Evolutionary conservation across 1,140 invertebrate genomes (phyloP), one percentile per base, ranked within the genome.

Genomic region (Mya arenaria): DNA sequence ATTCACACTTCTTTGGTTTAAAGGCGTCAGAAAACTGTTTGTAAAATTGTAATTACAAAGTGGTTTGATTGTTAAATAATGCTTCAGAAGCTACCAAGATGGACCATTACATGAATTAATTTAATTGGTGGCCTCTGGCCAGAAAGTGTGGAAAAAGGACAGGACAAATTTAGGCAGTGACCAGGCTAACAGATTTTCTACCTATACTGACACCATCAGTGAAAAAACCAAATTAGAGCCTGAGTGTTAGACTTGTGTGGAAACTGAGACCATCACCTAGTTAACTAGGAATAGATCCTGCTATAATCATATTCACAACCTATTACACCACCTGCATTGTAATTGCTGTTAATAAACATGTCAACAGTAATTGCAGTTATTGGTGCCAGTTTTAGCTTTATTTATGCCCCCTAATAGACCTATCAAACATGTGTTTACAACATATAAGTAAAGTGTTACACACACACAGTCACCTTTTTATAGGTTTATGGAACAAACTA

Each of bases 401-500:
- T 52, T 52, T 52, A 52, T 8, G 48, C 4, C 48, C 41, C 48
- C 48, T 52, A 52, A 52, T n/a, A n/a, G n/a, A n/a, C n/a, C n/a
- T n/a, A n/a, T n/a, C n/a, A n/a, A n/a, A n/a, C n/a, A n/a, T n/a
- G n/a, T n/a, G n/a, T n/a, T n/a, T n/a, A n/a, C n/a, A n/a, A n/a
- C n/a, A n/a, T n/a, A n/a, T n/a, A n/a, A n/a, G n/a, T n/a, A n/a
- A n/a, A n/a, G n/a, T n/a, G n/a, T n/a, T n/a, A n/a, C n/a, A n/a
- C n/a, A n/a, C n/a, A n/a, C n/a, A n/a, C n/a, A n/a, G n/a, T n/a
- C n/a, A n/a, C 32, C 19, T 3, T 63, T 63, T 63, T 68, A 68
- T 68, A 44, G 65, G 48, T 68, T 68, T 68, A 68, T 68, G 39
- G 23, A 1, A 39, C 10, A 36, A 68, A 68, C 37, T 68, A 30